Evolutionary conservation across 2,113 vertebrate species (phyloP), one percentile per base, ranked within the genome.

Genomic region (Atrichornis clamosus): DNA sequence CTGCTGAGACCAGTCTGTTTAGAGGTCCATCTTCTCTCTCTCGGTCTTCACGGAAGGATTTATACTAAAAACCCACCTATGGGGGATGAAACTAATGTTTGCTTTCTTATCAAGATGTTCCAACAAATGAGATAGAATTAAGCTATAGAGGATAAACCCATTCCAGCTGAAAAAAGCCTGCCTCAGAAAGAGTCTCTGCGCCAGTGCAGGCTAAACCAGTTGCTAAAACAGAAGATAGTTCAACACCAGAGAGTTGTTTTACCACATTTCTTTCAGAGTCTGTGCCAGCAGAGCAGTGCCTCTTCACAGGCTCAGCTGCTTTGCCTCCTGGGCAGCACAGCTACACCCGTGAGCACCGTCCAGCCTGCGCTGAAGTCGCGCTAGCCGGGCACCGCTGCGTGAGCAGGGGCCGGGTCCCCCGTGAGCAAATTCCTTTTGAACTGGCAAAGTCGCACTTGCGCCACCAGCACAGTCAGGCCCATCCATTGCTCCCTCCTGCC

Each of bases 311-410:
- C 32, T 63, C 22, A 3, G n/a, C 26, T 56, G 49, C 41, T 94
- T 47, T 72, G 19, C 35, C 27, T 60, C 44, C 68, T 4, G 14
- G 3, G 13, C 87, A 91, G 37, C 63, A 35, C 35, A 37, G 59
- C n/a, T 8, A 13, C 12, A 0, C 5, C 10, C 28, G 23, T 5
- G 49, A 27, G 3, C 46, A 11, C 39, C 23, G 22, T 0, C 13
- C 28, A 76, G 58, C 33, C 3, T 1, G 26, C 49, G n/a, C 18
- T 7, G 37, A 49, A 59, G 42, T 37, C 2, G 0, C 6, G 55
- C 35, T 12, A 17, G 49, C 27, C 18, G 2, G 62, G 35, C 46
- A 70, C 26, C 11, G 0, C 56, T 17, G 39, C 65, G 24, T 4
- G 5, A 17, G 23, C 13, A 67, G 9, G 23, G 46, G 46, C 49